phyloP scores from a whole-genome alignment of 2,797 vertebrate species.

The Picus viridis region DNA sequence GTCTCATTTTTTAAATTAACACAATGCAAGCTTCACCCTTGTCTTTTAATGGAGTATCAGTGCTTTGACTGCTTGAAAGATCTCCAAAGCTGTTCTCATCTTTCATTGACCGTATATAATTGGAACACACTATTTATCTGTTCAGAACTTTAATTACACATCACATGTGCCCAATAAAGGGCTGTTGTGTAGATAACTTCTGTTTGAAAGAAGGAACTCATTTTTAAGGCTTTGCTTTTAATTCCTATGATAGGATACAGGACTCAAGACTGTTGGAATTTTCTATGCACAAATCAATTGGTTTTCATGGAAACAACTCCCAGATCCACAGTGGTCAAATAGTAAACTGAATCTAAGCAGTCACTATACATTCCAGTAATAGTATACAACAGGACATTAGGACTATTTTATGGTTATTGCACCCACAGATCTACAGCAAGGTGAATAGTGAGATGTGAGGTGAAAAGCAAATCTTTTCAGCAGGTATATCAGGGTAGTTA shows the following conservation, averaged over 20 bases:
- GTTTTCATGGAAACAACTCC: background rate
- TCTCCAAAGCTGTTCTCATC: background rate
- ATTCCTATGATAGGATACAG: background rate
- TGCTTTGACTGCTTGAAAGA: conserved; percentile 29
- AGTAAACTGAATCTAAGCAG: background rate
- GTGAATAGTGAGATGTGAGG: background rate
- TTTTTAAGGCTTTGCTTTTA: background rate
- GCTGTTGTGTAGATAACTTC: background rate
- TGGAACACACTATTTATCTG: background rate
- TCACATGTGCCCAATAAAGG: background rate
- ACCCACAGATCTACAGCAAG: background rate
- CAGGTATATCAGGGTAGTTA: background rate
- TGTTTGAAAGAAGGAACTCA: background rate
- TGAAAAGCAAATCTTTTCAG: background rate
- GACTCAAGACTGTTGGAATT: background rate
- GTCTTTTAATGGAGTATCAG: background rate
- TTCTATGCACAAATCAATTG: background rate
- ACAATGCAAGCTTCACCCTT: background rate
- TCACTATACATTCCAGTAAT: background rate
- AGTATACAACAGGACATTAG: background rate
- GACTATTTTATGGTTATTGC: background rate
- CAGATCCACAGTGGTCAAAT: background rate
- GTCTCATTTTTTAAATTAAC: background rate
- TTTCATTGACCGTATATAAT: conserved; percentile 4
- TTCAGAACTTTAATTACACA: background rate